A percentile compares a stretch with the other conserved stretches of the same genome.
phyloP scores from a whole-genome alignment of 2,113 vertebrate genomes.

The Theropithecus gelada region DNA sequence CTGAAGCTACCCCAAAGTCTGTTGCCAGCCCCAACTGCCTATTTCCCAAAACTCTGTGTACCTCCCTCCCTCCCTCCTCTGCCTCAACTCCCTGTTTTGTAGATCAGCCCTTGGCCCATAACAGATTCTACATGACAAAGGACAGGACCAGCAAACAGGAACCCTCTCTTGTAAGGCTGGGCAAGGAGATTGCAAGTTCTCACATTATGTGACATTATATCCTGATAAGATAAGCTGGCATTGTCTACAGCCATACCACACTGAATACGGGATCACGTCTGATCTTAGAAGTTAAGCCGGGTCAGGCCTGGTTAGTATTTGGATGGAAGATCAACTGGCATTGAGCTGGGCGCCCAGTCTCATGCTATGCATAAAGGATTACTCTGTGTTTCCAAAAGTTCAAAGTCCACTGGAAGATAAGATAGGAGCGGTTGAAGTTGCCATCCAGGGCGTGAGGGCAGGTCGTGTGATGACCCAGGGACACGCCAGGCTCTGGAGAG shows the following conservation, averaged over 20 bases:
- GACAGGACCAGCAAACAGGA: not conserved
- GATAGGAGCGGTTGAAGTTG: not conserved
- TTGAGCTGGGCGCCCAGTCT: not conserved
- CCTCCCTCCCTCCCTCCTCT: not conserved
- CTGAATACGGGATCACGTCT: too few relatives aligned
- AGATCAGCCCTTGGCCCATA: not conserved
- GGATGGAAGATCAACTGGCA: too few relatives aligned
- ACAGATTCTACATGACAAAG: not conserved
- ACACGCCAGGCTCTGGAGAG: not conserved
- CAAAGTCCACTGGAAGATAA: not conserved
- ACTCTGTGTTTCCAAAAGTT: not conserved
- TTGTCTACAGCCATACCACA: too few relatives aligned
- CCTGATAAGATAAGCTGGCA: not conserved
- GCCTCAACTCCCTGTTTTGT: rapidly evolving
- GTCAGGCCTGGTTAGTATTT: too few relatives aligned
- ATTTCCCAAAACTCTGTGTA: not conserved
- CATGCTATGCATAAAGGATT: not conserved
- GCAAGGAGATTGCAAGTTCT: not conserved
- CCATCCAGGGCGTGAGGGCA: not conserved
- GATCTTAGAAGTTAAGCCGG: too few relatives aligned
- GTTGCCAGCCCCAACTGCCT: not conserved
- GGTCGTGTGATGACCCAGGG: not conserved
- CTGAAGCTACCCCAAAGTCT: not conserved
- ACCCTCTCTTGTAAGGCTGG: too few relatives aligned
- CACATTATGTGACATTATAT: too few relatives aligned